Evolutionary conservation across 53 echinoderm and acorn worm genomes (phyloP).

Genomic region (Arbacia lixula): DNA sequence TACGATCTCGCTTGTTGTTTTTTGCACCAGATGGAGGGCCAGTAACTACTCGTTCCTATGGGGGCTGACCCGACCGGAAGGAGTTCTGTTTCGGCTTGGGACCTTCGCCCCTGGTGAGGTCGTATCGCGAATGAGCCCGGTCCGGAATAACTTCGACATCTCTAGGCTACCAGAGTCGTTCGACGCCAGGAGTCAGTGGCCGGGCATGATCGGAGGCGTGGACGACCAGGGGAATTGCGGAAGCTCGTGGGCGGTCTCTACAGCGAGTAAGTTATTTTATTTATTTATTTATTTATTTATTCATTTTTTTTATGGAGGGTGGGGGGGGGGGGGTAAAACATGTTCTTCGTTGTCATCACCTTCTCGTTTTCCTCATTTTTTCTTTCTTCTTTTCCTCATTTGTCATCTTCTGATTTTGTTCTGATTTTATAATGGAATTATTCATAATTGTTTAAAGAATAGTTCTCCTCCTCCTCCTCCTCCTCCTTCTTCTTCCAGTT

Average conservation of each 20-base stretch:
- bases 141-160: slow-evolving; percentile 55
- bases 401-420: too few species aligned
- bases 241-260: slow-evolving; percentile 94
- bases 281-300: too few species aligned
- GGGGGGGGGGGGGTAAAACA: too few species aligned
- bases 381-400: too few species aligned
- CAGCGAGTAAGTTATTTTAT: slow-evolving; percentile 69
- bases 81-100: slow-evolving; percentile 65
- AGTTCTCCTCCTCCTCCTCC: too few species aligned
- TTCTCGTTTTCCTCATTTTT: too few species aligned
- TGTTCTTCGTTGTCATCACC: too few species aligned
- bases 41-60: slow-evolving; percentile 83
- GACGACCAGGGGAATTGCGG: slow-evolving; percentile 92
- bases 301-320: too few species aligned
- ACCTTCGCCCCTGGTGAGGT: slow-evolving; percentile 66
- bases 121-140: slow-evolving; percentile 67
- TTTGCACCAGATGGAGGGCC: slow-evolving; percentile 68
- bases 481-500: too few species aligned
- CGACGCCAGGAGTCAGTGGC: slow-evolving; percentile 87
- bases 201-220: slow-evolving; percentile 71
- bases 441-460: too few species aligned
- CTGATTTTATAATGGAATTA: too few species aligned
- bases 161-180: slow-evolving; percentile 65
- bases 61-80: slow-evolving; percentile 81
- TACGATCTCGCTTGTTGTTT: background rate